phyloP scores from a whole-genome alignment of 2,888 invertebrate species.

The Drosophila fulvimacula region DNA sequence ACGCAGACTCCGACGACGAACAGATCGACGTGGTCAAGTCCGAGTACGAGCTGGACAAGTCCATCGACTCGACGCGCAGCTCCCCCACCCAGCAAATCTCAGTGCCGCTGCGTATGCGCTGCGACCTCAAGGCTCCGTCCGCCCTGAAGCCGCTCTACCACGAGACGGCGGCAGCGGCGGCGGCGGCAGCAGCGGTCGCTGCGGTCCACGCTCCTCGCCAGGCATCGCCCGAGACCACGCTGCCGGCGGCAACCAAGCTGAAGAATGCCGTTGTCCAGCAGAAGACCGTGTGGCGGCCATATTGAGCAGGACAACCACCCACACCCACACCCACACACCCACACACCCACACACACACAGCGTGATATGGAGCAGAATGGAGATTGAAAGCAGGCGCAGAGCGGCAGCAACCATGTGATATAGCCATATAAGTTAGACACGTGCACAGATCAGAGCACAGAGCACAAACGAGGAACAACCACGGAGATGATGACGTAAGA shows the following conservation, averaged over 20 bases:
- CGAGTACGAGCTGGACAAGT: constrained; percentile 86
- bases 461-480: constrained; percentile 21
- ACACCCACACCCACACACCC: constrained; percentile 1
- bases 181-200: constrained; percentile 6
- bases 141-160: constrained; percentile 85
- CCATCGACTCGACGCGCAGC: constrained; percentile 80
- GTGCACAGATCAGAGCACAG: constrained; percentile 35
- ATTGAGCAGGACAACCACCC: constrained; percentile 84
- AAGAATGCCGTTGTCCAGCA: constrained; percentile 86
- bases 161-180: constrained; percentile 82
- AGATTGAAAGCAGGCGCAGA: constrained; percentile 55
- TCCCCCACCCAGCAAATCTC: constrained; percentile 86
- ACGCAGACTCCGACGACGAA: constrained; percentile 88
- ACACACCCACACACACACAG: constrained; percentile 31
- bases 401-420: constrained; percentile 82
- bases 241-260: constrained; percentile 87
- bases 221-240: constrained; percentile 75
- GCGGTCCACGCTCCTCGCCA: constrained; percentile 50
- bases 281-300: constrained; percentile 91
- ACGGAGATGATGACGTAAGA: background rate
- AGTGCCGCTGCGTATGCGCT: constrained; percentile 85
- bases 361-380: constrained; percentile 41
- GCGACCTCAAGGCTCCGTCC: constrained; percentile 88
- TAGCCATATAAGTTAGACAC: constrained; percentile 77
- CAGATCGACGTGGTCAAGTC: constrained; percentile 91